These are phyloP conservation scores for Pseudomyrmex cubaensis DNA, from an alignment of 1,140 invertebrate species.

Conservation along the genomic window DNA sequence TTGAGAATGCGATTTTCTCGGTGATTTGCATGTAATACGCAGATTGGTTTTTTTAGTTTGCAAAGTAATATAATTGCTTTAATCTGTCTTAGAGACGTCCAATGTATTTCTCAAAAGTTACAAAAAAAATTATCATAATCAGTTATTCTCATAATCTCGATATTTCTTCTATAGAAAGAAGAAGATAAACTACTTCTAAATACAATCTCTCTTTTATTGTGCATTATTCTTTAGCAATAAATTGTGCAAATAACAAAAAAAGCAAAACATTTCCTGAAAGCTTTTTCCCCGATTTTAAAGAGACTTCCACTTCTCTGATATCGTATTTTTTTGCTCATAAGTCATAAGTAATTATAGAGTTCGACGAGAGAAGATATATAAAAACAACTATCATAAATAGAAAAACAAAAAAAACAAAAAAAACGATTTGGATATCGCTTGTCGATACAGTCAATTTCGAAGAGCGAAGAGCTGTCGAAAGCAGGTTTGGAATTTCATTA, in stretches of 20 bases:
- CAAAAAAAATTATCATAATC: too few species aligned
- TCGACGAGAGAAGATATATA: too few species aligned
- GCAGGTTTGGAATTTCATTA: conserved; percentile 61
- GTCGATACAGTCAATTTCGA: conserved; percentile 41
- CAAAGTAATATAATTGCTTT: not conserved
- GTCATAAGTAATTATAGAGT: too few species aligned
- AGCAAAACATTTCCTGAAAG: too few species aligned
- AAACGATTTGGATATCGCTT: conserved; percentile 22
- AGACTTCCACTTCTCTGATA: not conserved
- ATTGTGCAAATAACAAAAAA: too few species aligned
- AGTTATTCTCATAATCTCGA: too few species aligned
- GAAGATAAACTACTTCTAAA: too few species aligned
- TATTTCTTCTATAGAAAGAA: too few species aligned
- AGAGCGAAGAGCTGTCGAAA: conserved; percentile 55
- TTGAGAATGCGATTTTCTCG: conserved; percentile 1
- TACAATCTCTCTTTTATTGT: too few species aligned
- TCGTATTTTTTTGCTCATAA: not conserved
- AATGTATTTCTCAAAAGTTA: conserved; percentile 2
- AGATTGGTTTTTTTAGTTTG: not conserved
- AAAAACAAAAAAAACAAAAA: too few species aligned
- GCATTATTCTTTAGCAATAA: not conserved
- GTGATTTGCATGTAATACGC: not conserved
- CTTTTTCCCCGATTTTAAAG: not conserved
- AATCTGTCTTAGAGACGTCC: not conserved
- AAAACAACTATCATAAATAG: too few species aligned